Conservation (phyloP, 2,797 vertebrate genomes). For the Pipistrellus nathusii region DNA sequence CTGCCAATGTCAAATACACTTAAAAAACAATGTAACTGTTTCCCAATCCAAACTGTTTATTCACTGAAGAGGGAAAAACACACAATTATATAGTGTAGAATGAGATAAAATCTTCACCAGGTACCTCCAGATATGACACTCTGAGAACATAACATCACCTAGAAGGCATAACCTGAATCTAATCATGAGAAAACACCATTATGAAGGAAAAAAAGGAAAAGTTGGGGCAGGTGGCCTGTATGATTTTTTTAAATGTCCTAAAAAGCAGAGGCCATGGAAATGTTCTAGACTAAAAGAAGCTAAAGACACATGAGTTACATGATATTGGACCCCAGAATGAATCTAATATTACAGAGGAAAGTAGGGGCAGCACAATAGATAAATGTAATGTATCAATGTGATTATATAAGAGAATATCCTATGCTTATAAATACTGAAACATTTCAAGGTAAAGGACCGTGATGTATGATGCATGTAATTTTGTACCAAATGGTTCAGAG, state of each 20-base stretch:
- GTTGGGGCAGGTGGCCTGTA: neutral
- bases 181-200: neutral
- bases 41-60: conserved; percentile 72
- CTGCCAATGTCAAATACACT: conserved; percentile 77
- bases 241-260: conserved; percentile 1
- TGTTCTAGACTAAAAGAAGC: conserved; percentile 29
- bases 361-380: neutral
- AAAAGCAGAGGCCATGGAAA: neutral
- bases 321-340: neutral
- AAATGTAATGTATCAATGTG: neutral
- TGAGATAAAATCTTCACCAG: neutral
- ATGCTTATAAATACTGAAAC: neutral
- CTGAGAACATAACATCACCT: neutral
- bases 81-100: neutral
- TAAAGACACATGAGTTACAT: neutral
- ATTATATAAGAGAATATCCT: neutral
- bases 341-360: neutral
- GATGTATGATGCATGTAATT: neutral
- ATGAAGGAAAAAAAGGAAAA: conserved; percentile 46
- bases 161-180: conserved; percentile 25
- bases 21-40: conserved; percentile 79
- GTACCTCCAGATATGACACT: neutral
- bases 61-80: neutral
- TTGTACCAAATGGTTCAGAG: neutral
- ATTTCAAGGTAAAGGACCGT: neutral